phyloP scores from a whole-genome alignment of 1,140 invertebrate genomes.

The Watersipora subatra region DNA sequence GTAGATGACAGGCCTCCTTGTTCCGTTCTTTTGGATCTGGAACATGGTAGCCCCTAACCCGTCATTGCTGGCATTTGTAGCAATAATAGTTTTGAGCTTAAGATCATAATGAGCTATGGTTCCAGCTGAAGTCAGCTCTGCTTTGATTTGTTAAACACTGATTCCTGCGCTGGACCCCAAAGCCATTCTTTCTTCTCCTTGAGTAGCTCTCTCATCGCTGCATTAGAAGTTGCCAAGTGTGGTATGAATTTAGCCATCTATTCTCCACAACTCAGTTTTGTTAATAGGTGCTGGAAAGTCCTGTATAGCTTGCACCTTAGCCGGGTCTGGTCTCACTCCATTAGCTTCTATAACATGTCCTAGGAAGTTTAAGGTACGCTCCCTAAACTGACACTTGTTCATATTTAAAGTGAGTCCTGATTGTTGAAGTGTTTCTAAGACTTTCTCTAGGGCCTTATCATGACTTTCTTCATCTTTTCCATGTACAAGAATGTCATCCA shows the following conservation, averaged over 20 bases:
- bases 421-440: conserved; percentile 16
- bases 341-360: conserved; percentile 25
- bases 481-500: conserved; percentile 21
- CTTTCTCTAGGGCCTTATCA: conserved; percentile 14
- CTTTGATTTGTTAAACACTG: conserved; percentile 5
- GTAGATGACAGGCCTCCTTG: conserved; percentile 28
- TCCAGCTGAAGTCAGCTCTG: conserved; percentile 10
- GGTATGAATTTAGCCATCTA: neutral
- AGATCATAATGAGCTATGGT: conserved; percentile 12
- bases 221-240: neutral
- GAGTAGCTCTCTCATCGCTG: neutral
- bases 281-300: neutral
- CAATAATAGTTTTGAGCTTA: conserved; percentile 3
- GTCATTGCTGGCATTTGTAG: conserved; percentile 8
- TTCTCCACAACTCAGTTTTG: neutral
- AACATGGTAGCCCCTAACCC: conserved; percentile 11
- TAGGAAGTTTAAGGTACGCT: conserved; percentile 25
- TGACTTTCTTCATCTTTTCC: conserved; percentile 15
- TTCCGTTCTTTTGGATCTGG: conserved; percentile 9
- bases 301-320: conserved; percentile 23
- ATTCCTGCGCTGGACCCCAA: neutral
- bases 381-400: conserved; percentile 29
- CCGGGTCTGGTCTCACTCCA: conserved; percentile 24
- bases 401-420: conserved; percentile 23
- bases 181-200: neutral